These are phyloP conservation scores for Tympanoctomys barrerae DNA, from an alignment of 2,797 vertebrate species.

Conservation along the genomic window DNA sequence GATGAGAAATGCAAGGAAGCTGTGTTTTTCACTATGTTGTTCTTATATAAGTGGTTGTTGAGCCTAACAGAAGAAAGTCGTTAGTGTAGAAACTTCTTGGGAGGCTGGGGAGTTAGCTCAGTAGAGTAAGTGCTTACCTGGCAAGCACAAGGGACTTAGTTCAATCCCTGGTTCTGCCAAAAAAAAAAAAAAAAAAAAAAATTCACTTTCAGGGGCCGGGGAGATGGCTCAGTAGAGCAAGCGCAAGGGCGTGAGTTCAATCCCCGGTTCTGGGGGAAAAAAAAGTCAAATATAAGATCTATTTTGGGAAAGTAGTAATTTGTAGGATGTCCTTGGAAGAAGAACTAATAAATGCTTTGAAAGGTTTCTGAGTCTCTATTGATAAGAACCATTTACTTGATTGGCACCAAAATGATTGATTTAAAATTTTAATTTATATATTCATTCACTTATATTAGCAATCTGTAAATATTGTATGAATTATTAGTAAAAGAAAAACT, in stretches of 20 bases:
- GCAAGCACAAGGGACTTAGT: no score
- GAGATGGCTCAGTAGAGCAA: no score
- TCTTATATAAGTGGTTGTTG: not conserved
- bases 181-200: no score
- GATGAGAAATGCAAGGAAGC: not conserved
- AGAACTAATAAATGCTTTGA: constrained; percentile 38
- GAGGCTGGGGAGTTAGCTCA: no score
- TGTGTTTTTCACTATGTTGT: not conserved
- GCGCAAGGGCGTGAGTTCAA: no score
- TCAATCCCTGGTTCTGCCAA: no score
- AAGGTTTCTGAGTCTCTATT: constrained; percentile 6
- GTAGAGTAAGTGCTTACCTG: no score
- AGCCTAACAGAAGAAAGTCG: not conserved
- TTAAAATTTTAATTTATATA: constrained; percentile 48
- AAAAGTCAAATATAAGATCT: not conserved
- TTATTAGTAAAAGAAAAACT: not conserved
- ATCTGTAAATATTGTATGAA: constrained; percentile 56
- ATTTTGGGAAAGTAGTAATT: not conserved
- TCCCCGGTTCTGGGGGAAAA: no score
- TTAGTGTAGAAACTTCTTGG: not conserved
- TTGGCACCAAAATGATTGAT: not conserved
- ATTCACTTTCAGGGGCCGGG: no score
- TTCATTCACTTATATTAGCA: not conserved
- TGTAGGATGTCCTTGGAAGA: constrained; percentile 7
- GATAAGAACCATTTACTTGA: not conserved